Conservation (phyloP, 2,888 invertebrate genomes). For the Euspilapteryx auroguttella region DNA sequence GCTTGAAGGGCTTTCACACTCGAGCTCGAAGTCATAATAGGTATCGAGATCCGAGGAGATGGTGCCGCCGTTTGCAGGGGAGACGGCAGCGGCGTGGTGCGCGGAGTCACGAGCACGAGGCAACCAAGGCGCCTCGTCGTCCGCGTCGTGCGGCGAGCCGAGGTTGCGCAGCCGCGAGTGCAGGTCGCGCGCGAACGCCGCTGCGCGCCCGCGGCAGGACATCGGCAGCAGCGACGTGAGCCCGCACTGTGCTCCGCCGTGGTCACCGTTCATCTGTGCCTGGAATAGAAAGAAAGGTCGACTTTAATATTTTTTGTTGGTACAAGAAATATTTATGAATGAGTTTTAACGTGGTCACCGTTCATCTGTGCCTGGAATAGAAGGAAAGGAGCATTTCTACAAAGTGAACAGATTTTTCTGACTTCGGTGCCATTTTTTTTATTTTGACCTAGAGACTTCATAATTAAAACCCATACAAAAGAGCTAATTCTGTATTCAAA, state of each 20-base stretch:
- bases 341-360: slow-evolving; percentile 54
- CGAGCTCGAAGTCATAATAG: slow-evolving; percentile 67
- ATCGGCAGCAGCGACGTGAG: slow-evolving; percentile 71
- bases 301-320: too few species aligned
- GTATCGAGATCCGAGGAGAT: slow-evolving; percentile 52
- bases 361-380: slow-evolving; percentile 55
- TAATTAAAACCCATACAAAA: too few species aligned
- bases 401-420: too few species aligned
- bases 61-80: slow-evolving; percentile 14
- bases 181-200: slow-evolving; percentile 77
- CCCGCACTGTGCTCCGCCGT: slow-evolving; percentile 64
- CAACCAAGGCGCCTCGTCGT: slow-evolving; percentile 46
- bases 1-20: slow-evolving; percentile 70
- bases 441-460: too few species aligned
- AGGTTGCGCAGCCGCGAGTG: slow-evolving; percentile 74
- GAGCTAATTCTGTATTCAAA: too few species aligned
- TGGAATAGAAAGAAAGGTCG: slow-evolving; percentile 25
- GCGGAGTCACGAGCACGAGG: slow-evolving; percentile 21
- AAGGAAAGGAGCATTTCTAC: too few species aligned
- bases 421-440: too few species aligned
- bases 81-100: slow-evolving; percentile 16
- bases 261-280: slow-evolving; percentile 60
- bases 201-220: slow-evolving; percentile 79
- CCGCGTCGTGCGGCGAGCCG: slow-evolving; percentile 55
- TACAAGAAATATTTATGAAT: too few species aligned